A percentile compares a stretch with the other conserved stretches of the same genome.
Evolutionary conservation across 2,888 invertebrate species (phyloP).

Genomic region (Alentia gelatinosa): DNA sequence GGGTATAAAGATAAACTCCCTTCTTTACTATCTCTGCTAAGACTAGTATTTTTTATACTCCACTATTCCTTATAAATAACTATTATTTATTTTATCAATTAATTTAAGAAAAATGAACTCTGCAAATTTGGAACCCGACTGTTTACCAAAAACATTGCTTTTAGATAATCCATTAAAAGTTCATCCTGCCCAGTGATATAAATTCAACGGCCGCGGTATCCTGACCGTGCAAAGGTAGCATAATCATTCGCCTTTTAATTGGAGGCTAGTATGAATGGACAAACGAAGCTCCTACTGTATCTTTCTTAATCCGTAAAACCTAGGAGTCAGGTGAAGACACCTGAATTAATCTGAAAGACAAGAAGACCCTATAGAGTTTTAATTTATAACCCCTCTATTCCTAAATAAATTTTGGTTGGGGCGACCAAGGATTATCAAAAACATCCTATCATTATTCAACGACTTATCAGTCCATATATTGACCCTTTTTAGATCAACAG

Average conservation of each 20-base stretch:
- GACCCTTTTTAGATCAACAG: constrained; percentile 58
- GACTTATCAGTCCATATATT: constrained; percentile 9
- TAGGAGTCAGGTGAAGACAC: constrained; percentile 65
- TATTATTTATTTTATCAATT: not conserved
- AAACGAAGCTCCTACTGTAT: constrained; percentile 64
- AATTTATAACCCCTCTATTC: not conserved
- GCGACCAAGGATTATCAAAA: constrained; percentile 60
- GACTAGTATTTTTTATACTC: no score
- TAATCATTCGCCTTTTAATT: constrained; percentile 71
- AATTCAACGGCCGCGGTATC: constrained; percentile 72
- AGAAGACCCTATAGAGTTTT: constrained; percentile 68
- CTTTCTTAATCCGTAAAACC: constrained; percentile 60
- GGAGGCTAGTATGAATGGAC: constrained; percentile 66
- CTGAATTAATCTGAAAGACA: constrained; percentile 64
- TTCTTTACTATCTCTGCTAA: not conserved
- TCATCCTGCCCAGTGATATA: constrained; percentile 72
- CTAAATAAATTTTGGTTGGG: constrained; percentile 62
- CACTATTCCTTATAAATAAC: no score
- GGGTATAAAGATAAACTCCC: not conserved
- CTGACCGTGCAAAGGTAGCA: constrained; percentile 74
- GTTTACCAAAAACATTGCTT: constrained; percentile 77
- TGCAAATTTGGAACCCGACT: constrained; percentile 71
- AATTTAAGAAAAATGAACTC: constrained; percentile 68
- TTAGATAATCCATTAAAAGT: constrained; percentile 65
- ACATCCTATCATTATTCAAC: constrained; percentile 44